phyloP scores from a whole-genome alignment of 2,888 invertebrate species.

The Magallana nippona region DNA sequence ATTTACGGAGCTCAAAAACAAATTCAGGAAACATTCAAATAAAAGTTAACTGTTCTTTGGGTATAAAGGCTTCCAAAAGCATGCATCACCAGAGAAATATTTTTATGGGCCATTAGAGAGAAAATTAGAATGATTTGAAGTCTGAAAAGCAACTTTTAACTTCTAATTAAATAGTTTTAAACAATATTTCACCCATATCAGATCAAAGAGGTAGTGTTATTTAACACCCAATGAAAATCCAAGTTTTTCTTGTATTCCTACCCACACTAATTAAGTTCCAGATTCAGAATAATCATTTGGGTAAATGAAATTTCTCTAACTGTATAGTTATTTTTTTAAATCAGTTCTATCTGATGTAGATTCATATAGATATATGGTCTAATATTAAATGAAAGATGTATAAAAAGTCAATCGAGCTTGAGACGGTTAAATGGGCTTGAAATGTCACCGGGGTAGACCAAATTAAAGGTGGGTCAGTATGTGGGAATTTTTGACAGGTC shows the following conservation, averaged over 20 bases:
- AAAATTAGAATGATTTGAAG: conserved; percentile 6
- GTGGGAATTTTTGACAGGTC: conserved; percentile 17
- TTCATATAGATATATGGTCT: background rate
- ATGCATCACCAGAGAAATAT: conserved; percentile 18
- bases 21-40: background rate
- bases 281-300: too few relatives aligned
- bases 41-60: conserved; percentile 5
- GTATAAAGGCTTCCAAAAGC: background rate
- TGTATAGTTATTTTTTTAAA: too few relatives aligned
- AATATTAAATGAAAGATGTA: background rate
- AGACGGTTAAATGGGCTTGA: background rate
- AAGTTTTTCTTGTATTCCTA: background rate
- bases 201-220: background rate
- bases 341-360: too few relatives aligned
- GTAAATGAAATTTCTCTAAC: too few relatives aligned
- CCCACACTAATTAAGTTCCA: background rate
- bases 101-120: conserved; percentile 27
- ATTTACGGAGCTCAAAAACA: conserved; percentile 7
- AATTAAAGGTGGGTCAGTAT: background rate
- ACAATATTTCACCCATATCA: background rate
- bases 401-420: conserved; percentile 2
- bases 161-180: background rate
- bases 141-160: conserved; percentile 14
- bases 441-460: background rate
- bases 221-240: background rate